Conservation (phyloP, 2,888 invertebrate genomes). For the Tricholauxania praeusta region DNA sequence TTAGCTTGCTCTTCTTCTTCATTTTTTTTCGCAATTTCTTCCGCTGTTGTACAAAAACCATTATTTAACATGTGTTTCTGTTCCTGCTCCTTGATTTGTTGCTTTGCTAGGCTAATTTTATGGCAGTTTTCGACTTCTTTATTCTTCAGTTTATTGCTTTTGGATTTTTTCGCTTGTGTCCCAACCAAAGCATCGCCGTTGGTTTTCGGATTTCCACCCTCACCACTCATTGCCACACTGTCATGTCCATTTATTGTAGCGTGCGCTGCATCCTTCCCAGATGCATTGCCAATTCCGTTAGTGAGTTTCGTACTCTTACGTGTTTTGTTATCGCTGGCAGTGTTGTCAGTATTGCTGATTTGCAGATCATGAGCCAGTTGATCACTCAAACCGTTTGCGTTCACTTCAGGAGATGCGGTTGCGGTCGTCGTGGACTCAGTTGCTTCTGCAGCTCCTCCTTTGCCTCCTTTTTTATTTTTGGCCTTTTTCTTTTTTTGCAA, state of each 20-base stretch:
- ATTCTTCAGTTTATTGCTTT: constrained; percentile 43
- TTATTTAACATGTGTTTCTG: constrained; percentile 34
- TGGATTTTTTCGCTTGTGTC: constrained; percentile 41
- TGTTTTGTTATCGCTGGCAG: constrained; percentile 32
- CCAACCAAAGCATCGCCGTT: constrained; percentile 5
- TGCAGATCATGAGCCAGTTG: constrained; percentile 46
- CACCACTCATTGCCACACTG: neutral
- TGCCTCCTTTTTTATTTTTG: constrained; percentile 48
- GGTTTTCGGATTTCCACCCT: constrained; percentile 19
- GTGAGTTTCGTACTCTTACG: constrained; percentile 15
- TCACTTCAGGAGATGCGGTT: constrained; percentile 7
- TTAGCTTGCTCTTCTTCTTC: constrained; percentile 20
- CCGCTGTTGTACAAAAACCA: constrained; percentile 34
- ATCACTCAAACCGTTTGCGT: constrained; percentile 43
- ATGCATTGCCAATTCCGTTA: constrained; percentile 12
- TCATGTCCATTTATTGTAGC: constrained; percentile 44
- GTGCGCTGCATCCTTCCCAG: constrained; percentile 4
- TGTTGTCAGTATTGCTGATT: constrained; percentile 39
- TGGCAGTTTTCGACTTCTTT: constrained; percentile 35
- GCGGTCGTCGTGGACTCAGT: neutral
- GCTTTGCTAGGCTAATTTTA: neutral
- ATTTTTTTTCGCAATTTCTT: neutral
- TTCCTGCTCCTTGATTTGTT: neutral
- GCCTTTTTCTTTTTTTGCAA: constrained; percentile 47
- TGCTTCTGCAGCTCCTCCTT: neutral